Evolutionary conservation across 2,888 invertebrate species (phyloP), one percentile per base, ranked within the genome.

Genomic region (Selenia dentaria): DNA sequence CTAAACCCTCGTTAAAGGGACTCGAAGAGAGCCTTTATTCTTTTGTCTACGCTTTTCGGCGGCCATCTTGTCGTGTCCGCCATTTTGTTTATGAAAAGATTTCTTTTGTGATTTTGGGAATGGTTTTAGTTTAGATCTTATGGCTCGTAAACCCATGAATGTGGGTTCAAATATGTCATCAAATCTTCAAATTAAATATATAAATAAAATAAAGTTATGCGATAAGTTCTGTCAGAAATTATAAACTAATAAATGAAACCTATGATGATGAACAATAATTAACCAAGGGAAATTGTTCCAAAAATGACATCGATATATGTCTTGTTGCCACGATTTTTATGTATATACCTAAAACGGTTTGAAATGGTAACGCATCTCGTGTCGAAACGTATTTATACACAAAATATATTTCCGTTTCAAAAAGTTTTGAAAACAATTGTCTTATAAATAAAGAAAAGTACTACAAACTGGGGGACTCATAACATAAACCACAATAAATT

Each of bases 1-100:
- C 83, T 71, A 67, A 67, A 73, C 83, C 80, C 72, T 79, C 83
- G 79, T 87, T 85, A 83, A 70, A 70, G 67, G 71, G 70, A 72
- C 71, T 69, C 65, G 67, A 70, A 67, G 72, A 74, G 71, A 66
- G 67, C 76, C 78, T 79, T 75, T 74, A 81, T 84, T 83, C 83
- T 83, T 84, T 84, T 84, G 80, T 86, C 83, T 81, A 75, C 73
- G 70, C 72, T 58, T 67, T 74, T 74, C 46, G 51, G 47, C 71
- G 61, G 68, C 79, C 79, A 80, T 83, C 77, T 79, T 77, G 71
- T 74, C 10, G 58, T 63, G 57, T 57, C 57, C 54, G 68, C 72
- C 66, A 76, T 75, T 74, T 57, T 77, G 73, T 73, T 71, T 72
- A 75, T 74, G 72, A 70, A 70, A 74, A 71, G 69, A 65, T 57